phyloP scores from a whole-genome alignment of 2,888 invertebrate species.

The Spialia ferax region DNA sequence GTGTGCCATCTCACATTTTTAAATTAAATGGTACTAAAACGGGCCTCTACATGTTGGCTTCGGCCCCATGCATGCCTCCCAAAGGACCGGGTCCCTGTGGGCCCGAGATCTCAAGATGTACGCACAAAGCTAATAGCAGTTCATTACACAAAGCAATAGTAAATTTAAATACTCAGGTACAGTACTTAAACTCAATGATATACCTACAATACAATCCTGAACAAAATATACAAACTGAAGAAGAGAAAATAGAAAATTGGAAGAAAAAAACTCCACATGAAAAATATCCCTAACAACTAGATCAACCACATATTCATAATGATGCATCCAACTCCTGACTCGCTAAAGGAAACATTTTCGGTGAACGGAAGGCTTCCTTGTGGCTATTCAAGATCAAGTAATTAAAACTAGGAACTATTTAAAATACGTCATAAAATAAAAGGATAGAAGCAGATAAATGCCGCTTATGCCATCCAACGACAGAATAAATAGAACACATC shows the following conservation, averaged over 20 bases:
- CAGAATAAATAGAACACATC: not conserved
- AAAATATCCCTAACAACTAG: not conserved
- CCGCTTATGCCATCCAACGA: not conserved
- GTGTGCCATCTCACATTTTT: too few species aligned
- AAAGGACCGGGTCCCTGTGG: too few species aligned
- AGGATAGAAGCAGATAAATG: not conserved
- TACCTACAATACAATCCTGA: not conserved
- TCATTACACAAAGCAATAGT: not conserved
- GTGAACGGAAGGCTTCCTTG: not conserved
- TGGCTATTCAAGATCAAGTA: not conserved
- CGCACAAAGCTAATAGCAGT: not conserved
- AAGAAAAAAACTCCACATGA: not conserved
- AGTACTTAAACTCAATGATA: not conserved
- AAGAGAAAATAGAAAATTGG: not conserved
- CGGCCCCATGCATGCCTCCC: too few species aligned
- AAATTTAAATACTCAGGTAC: not conserved
- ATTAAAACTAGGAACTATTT: not conserved
- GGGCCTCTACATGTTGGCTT: too few species aligned
- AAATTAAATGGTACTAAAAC: too few species aligned
- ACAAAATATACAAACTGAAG: conserved; percentile 2
- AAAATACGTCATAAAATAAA: not conserved
- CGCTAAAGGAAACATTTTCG: not conserved
- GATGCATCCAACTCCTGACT: not conserved
- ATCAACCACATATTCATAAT: not conserved
- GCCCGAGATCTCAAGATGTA: too few species aligned